A percentile compares a stretch with the other conserved stretches of the same genome.
These are phyloP conservation scores for Drosophila biarmipes DNA, from an alignment of 1,140 invertebrate species.

Conservation along the genomic window DNA sequence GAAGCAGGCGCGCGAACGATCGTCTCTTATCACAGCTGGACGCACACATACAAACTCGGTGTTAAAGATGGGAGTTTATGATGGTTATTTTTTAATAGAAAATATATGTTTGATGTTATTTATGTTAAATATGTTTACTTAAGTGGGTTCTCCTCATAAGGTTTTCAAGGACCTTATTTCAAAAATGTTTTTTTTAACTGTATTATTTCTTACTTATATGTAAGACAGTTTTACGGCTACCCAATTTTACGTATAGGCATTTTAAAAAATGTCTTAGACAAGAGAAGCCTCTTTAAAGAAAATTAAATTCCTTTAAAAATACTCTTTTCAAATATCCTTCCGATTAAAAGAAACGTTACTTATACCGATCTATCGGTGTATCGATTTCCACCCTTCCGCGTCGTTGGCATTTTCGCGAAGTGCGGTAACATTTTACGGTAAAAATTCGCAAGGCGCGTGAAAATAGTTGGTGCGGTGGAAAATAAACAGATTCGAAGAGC, in stretches of 20 bases:
- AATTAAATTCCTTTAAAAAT: background rate
- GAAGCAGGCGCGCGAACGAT: background rate
- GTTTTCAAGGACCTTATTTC: too few relatives aligned
- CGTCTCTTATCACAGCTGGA: constrained; percentile 20
- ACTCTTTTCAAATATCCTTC: background rate
- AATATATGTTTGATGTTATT: too few relatives aligned
- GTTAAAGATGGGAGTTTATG: background rate
- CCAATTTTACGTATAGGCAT: too few relatives aligned
- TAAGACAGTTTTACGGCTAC: too few relatives aligned
- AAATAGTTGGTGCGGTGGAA: constrained; percentile 34
- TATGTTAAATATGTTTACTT: too few relatives aligned
- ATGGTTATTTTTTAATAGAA: background rate
- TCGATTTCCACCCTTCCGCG: background rate
- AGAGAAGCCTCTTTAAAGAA: too few relatives aligned
- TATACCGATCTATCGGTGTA: background rate
- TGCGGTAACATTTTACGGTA: constrained; percentile 35
- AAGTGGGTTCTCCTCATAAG: too few relatives aligned
- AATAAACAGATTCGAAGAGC: constrained; percentile 15
- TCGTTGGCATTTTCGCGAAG: constrained; percentile 1
- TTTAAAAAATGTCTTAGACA: too few relatives aligned
- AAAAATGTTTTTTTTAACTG: background rate
- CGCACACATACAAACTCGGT: background rate
- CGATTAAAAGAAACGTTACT: background rate
- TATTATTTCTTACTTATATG: too few relatives aligned
- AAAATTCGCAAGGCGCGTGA: constrained; percentile 64